Evolutionary conservation across 2,797 vertebrate species (phyloP).

Genomic region (Myiothlypis chrysogaster): DNA sequence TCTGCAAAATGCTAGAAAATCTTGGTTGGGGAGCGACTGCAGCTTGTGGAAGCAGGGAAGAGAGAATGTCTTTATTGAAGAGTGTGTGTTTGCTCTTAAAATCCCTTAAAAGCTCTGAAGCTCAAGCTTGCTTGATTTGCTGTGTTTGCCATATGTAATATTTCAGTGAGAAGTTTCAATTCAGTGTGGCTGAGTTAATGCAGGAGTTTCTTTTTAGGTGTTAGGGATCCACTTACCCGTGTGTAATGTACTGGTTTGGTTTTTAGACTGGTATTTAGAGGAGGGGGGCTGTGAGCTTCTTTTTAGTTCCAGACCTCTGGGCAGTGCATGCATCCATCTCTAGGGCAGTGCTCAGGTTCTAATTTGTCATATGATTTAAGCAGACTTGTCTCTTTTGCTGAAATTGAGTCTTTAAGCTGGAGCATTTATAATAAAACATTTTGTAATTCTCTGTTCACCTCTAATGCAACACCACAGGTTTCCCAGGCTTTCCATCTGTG

Average conservation of each 20-base stretch:
- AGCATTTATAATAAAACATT: background rate
- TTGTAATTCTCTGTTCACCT: background rate
- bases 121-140: background rate
- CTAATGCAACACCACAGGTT: background rate
- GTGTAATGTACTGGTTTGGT: background rate
- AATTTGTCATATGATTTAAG: background rate
- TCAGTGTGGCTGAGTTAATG: background rate
- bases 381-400: background rate
- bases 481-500: background rate
- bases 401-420: background rate
- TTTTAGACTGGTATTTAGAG: background rate
- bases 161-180: background rate
- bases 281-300: background rate
- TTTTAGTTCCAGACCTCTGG: background rate
- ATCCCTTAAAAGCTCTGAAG: conserved; percentile 25
- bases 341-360: background rate
- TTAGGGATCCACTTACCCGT: background rate
- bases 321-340: background rate
- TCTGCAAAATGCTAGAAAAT: background rate
- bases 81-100: conserved; percentile 11
- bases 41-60: background rate
- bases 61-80: background rate
- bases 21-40: background rate
- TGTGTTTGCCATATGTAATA: background rate
- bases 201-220: background rate